phyloP scores from a whole-genome alignment of 1,140 invertebrate species.

The Littorina saxatilis region DNA sequence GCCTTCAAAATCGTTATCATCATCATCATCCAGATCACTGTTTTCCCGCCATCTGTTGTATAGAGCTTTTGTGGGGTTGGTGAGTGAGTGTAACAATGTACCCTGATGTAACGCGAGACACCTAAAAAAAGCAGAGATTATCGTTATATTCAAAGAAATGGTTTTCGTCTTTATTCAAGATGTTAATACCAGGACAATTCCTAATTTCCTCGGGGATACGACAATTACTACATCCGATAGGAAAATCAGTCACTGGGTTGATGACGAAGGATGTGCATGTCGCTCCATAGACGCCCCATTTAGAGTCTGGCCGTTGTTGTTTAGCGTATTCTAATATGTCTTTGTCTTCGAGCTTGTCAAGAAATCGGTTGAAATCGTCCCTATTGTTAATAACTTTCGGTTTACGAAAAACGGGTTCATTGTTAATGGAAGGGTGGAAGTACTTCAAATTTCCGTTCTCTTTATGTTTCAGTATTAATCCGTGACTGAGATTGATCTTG shows the following conservation, averaged over 20 bases:
- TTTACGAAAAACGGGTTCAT: neutral
- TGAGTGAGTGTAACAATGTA: neutral
- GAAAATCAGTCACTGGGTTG: neutral
- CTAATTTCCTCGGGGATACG: neutral
- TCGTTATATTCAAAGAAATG: neutral
- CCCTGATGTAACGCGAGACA: neutral
- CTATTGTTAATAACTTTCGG: neutral
- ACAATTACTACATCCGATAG: neutral
- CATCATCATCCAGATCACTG: no score
- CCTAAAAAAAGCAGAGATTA: neutral
- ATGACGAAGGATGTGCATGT: neutral
- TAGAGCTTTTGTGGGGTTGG: neutral
- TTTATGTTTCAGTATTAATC: neutral
- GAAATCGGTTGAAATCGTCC: no score
- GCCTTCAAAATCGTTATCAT: neutral
- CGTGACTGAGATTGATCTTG: neutral
- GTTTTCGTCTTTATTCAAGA: no score
- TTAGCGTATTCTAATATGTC: neutral
- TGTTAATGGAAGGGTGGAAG: neutral
- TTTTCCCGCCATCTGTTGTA: neutral
- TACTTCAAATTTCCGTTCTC: neutral
- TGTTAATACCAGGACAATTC: neutral
- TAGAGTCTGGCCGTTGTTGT: neutral
- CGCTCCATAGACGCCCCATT: neutral
- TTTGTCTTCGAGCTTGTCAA: neutral